Percentiles rank a stretch among this genome's conserved stretches.
Conservation (phyloP, 1,140 invertebrate genomes). For the Solenopsis invicta region DNA sequence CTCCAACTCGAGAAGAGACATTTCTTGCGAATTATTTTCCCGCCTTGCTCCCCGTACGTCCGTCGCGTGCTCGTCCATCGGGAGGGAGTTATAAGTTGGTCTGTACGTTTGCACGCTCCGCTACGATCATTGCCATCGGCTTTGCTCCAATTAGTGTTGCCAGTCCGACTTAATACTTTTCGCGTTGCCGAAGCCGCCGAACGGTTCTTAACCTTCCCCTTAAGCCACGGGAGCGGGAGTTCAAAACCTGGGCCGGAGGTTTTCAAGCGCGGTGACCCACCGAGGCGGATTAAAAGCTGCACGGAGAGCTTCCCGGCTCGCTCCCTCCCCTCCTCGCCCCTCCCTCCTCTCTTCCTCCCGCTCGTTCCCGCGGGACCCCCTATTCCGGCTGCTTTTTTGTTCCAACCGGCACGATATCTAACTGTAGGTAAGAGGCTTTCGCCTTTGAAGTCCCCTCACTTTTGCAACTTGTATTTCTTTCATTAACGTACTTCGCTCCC, state of each 20-base stretch:
- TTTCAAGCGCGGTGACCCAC: constrained; percentile 76
- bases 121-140: constrained; percentile 55
- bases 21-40: constrained; percentile 39
- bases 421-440: constrained; percentile 77
- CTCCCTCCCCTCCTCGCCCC: neutral
- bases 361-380: constrained; percentile 6
- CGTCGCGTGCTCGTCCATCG: constrained; percentile 8
- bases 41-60: no score
- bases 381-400: constrained; percentile 59
- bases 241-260: constrained; percentile 73
- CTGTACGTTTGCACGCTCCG: constrained; percentile 8
- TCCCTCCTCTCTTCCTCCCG: neutral
- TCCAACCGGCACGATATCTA: constrained; percentile 71
- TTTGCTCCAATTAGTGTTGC: constrained; percentile 71
- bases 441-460: constrained; percentile 76
- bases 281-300: constrained; percentile 74
- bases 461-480: constrained; percentile 78
- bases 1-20: constrained; percentile 7
- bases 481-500: constrained; percentile 72
- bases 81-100: constrained; percentile 45
- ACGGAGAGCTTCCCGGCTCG: constrained; percentile 64
- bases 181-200: constrained; percentile 64
- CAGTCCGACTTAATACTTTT: constrained; percentile 74
- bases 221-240: constrained; percentile 68
- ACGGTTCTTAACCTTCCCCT: constrained; percentile 64